phyloP scores from a whole-genome alignment of 1,140 invertebrate species.

The Physella acuta region DNA sequence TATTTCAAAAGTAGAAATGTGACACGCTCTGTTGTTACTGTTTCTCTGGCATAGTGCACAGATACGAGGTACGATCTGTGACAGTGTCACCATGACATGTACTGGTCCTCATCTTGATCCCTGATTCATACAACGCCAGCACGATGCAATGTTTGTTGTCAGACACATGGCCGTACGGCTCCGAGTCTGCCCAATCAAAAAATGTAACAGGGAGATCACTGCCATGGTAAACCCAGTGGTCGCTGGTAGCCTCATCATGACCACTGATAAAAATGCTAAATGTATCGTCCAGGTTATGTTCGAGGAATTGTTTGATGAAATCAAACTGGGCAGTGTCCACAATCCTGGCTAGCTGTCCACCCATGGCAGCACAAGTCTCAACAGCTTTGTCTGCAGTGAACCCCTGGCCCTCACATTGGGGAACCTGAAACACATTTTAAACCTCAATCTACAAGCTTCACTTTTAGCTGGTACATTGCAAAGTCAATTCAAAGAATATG shows the following conservation, averaged over 20 bases:
- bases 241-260: neutral
- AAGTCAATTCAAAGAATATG: too few relatives aligned
- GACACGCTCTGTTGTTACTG: too few relatives aligned
- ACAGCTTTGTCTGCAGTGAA: neutral
- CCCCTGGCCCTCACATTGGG: neutral
- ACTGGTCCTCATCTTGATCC: neutral
- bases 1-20: too few relatives aligned
- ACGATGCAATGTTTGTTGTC: neutral
- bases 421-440: neutral
- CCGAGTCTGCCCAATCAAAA: neutral
- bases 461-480: too few relatives aligned
- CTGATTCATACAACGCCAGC: neutral
- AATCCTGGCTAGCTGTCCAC: neutral
- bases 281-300: neutral
- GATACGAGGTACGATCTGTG: neutral
- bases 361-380: neutral
- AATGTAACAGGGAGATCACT: neutral
- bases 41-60: too few relatives aligned
- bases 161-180: neutral
- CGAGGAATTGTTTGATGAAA: neutral
- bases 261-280: neutral
- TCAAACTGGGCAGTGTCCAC: neutral
- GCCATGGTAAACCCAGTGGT: neutral
- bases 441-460: too few relatives aligned
- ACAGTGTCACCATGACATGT: neutral